Base-by-base conservation (phyloP, 2,113 vertebrate genomes). In the Alectura lathami region DNA sequence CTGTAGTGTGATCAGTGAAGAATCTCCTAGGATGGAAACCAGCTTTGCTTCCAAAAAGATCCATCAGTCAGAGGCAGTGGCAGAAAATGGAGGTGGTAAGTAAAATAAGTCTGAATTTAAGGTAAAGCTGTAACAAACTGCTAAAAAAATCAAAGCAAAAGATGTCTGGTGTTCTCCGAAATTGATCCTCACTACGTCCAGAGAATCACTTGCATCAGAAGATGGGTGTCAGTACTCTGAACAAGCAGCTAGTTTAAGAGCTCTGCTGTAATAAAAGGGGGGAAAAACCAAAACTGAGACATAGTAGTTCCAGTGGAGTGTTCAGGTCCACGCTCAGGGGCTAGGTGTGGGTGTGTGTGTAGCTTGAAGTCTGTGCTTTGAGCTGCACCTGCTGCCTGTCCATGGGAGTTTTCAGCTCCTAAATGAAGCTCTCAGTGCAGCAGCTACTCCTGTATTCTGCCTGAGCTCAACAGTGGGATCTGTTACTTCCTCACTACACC, bases 1-100 rank as follows among this genome's bases (percentile, higher is more conserved):
- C 26, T 96, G 86, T 56, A 96, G 6, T 67, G 42, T 68, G 13
- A 48, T 79, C 63, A 96, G 23, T 27, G 95, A 94, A 85, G 90
- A 89, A 43, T 36, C 79, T 48, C 15, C 78, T 50, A 1, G 79
- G 54, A 48, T 63, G 42, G 91, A 77, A 23, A 59, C 21, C 20
- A 43, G 74, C 42, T 87, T 34, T 24, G 7, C 63, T 93, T 76
- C 78, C 22, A 70, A 56, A 94, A 78, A 87, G 53, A 42, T 86
- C 56, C 14, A 45, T 24, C 48, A 89, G 45, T 77, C 69, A 29
- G 91, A 95, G 13, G 48, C 67, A 48, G 11, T 45, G 22, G 21
- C 30, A 50, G 84, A 77, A 92, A 73, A 69, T 57, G 21, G 17
- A 23, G 32, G 22, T 86, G 93, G 96, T 97, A 75, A 88, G 91